Evolutionary conservation across 2,888 invertebrate species (phyloP).

Genomic region (Ypsolopha scabrella): DNA sequence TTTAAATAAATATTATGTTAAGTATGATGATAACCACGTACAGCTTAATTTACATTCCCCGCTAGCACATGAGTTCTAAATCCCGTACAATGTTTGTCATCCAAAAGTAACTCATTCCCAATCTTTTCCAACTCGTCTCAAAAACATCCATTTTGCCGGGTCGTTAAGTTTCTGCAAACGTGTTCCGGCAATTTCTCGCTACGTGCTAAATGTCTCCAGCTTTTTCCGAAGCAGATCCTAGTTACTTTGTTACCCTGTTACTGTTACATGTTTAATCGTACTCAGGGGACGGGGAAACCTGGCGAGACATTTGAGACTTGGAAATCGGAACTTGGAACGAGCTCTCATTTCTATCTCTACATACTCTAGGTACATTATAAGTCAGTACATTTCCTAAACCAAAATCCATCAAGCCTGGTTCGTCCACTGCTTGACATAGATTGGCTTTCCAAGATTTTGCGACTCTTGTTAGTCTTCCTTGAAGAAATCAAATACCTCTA

Average conservation of each 20-base stretch:
- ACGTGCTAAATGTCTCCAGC: constrained; percentile 61
- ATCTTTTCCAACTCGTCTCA: background rate
- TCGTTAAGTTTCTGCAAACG: constrained; percentile 60
- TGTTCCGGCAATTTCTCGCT: constrained; percentile 43
- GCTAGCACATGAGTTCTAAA: too few species aligned
- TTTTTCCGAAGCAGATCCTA: constrained; percentile 38
- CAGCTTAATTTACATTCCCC: too few species aligned
- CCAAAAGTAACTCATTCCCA: too few species aligned
- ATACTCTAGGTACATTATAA: background rate
- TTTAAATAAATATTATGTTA: too few species aligned
- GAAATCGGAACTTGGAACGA: background rate
- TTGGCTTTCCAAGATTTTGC: too few species aligned
- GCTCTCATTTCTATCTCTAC: background rate
- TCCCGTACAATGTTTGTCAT: too few species aligned
- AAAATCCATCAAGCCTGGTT: too few species aligned
- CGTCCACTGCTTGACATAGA: too few species aligned
- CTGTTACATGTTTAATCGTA: constrained; percentile 67
- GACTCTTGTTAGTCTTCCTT: too few species aligned
- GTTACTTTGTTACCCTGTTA: constrained; percentile 62
- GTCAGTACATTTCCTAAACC: too few species aligned
- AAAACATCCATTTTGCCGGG: constrained; percentile 12
- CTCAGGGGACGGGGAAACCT: constrained; percentile 28
- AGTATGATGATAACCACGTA: too few species aligned
- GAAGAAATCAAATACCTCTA: too few species aligned
- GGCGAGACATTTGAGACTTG: constrained; percentile 9